Evolutionary conservation across 2,888 invertebrate species (phyloP).

Genomic region (Bombylius discolor): DNA sequence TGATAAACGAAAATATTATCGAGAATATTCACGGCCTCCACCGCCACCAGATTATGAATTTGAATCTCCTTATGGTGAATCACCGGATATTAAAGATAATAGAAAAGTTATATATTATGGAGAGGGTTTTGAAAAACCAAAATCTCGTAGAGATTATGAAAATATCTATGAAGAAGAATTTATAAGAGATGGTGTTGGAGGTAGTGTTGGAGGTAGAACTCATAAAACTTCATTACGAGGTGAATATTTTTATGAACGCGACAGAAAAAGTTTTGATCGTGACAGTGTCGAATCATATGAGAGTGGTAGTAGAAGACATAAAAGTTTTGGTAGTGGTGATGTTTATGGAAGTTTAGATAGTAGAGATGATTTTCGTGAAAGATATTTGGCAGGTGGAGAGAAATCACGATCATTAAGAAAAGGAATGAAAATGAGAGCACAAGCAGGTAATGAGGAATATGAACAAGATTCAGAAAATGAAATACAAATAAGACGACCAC

Average conservation of each 20-base stretch:
- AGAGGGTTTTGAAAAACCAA: slow-evolving; percentile 16
- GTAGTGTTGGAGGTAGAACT: slow-evolving; percentile 11
- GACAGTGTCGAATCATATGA: slow-evolving; percentile 36
- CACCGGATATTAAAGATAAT: slow-evolving; percentile 18
- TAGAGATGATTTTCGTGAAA: slow-evolving; percentile 34
- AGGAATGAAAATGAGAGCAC: slow-evolving; percentile 27
- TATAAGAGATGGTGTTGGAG: slow-evolving; percentile 10
- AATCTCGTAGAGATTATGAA: slow-evolving; percentile 27
- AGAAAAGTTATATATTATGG: slow-evolving; percentile 17
- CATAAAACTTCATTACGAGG: slow-evolving; percentile 20
- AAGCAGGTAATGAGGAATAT: slow-evolving; percentile 38
- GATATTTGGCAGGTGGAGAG: slow-evolving; percentile 24
- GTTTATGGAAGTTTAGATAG: slow-evolving; percentile 36
- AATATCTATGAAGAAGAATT: slow-evolving; percentile 30
- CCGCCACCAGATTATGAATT: slow-evolving; percentile 29
- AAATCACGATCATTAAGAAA: slow-evolving; percentile 33
- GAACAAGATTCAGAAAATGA: slow-evolving; percentile 41
- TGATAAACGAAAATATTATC: slow-evolving; percentile 33
- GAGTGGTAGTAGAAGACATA: slow-evolving; percentile 28
- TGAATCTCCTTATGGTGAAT: slow-evolving; percentile 20
- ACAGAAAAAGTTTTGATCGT: slow-evolving; percentile 35
- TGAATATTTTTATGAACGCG: slow-evolving; percentile 33
- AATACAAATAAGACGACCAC: slow-evolving; percentile 22
- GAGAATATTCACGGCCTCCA: slow-evolving; percentile 30
- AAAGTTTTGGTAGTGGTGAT: slow-evolving; percentile 36